A percentile compares a stretch with the other conserved stretches of the same genome.
phyloP scores from a whole-genome alignment of 2,113 vertebrate genomes.

The Rhinogobius similis region DNA sequence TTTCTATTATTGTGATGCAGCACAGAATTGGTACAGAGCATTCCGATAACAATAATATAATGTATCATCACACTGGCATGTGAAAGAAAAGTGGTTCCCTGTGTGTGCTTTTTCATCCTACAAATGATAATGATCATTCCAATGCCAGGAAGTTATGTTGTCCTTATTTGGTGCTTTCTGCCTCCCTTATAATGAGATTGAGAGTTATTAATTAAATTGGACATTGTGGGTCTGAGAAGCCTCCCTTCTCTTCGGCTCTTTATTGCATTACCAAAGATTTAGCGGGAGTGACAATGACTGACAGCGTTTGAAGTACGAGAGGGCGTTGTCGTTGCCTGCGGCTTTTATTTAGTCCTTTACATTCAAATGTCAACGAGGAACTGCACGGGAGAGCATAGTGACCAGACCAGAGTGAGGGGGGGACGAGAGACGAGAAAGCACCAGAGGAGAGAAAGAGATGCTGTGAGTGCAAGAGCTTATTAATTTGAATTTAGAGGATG shows the following conservation, averaged over 20 bases:
- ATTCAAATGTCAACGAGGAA: conserved; percentile 38
- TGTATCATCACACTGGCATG: no score
- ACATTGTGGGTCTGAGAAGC: neutral
- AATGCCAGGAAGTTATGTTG: neutral
- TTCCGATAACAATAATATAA: no score
- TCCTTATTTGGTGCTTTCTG: neutral
- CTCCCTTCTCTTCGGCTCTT: neutral
- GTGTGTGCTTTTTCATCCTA: no score
- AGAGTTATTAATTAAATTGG: conserved; percentile 5
- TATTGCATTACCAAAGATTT: neutral
- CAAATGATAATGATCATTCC: neutral
- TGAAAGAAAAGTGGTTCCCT: no score
- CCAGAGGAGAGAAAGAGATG: conserved; percentile 29
- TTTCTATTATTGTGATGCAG: no score
- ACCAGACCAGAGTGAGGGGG: conserved; percentile 19
- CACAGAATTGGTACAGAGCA: no score
- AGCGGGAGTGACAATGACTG: conserved; percentile 13
- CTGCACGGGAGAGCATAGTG: neutral
- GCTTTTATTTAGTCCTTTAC: conserved; percentile 11
- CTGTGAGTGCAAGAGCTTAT: conserved; percentile 52
- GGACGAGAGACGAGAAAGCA: neutral
- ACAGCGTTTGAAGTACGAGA: conserved; percentile 23
- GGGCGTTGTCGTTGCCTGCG: conserved; percentile 19
- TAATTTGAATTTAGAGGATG: conserved; percentile 61
- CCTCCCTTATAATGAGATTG: neutral